A percentile compares a stretch with the other conserved stretches of the same genome.
Evolutionary conservation across 2,888 invertebrate genomes (phyloP).

Genomic region (Acanthacorydalis orientalis): DNA sequence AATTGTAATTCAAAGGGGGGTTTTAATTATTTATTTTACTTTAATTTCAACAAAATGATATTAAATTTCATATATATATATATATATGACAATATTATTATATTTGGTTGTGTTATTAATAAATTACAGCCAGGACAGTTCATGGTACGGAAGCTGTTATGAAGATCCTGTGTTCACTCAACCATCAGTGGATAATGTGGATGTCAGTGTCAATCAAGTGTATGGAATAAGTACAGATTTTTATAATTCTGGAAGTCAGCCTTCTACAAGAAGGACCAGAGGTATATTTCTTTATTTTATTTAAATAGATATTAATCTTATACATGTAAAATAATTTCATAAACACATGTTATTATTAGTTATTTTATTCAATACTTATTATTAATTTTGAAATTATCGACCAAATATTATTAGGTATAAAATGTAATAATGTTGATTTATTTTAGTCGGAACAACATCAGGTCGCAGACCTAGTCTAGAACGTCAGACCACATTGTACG

Average conservation of each 20-base stretch:
- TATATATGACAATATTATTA: neutral
- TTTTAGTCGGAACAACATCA: constrained; percentile 20
- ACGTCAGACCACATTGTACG: constrained; percentile 62
- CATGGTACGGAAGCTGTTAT: constrained; percentile 36
- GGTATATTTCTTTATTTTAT: constrained; percentile 10
- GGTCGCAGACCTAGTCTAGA: constrained; percentile 57
- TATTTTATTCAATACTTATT: neutral
- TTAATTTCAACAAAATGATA: too few species aligned
- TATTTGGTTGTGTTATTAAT: too few species aligned
- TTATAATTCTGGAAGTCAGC: constrained; percentile 23
- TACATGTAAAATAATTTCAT: neutral
- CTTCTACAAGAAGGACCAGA: constrained; percentile 16
- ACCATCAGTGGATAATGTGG: constrained; percentile 23
- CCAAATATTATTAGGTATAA: constrained; percentile 1
- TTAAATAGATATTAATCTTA: neutral
- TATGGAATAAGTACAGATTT: constrained; percentile 20
- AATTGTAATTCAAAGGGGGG: neutral
- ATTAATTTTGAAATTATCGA: neutral
- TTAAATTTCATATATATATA: too few species aligned
- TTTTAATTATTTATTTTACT: neutral
- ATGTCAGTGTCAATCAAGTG: constrained; percentile 19
- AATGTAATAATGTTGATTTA: constrained; percentile 3
- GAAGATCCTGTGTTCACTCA: constrained; percentile 24
- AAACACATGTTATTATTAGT: neutral
- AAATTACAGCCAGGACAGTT: constrained; percentile 31